Percentiles rank a stretch among this genome's conserved stretches.
phyloP scores from a whole-genome alignment of 1,140 invertebrate species.

The Spodoptera frugiperda region DNA sequence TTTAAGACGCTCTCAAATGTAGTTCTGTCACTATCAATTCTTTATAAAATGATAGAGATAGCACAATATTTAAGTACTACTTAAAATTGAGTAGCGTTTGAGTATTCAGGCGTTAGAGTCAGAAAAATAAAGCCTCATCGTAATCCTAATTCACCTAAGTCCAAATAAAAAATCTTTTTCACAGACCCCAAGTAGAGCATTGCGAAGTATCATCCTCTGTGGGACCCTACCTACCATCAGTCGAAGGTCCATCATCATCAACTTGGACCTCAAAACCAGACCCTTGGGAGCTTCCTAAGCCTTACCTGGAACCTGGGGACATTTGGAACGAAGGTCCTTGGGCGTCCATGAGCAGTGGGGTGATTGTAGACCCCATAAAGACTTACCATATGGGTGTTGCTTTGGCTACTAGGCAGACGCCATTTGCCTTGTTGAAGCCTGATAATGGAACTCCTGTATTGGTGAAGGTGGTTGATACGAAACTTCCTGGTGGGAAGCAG shows the following conservation, averaged over 20 bases:
- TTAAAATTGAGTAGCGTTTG: no score
- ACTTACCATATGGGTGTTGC: constrained; percentile 81
- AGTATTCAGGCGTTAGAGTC: no score
- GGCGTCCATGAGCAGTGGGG: constrained; percentile 62
- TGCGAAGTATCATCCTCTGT: constrained; percentile 76
- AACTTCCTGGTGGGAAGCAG: constrained; percentile 78
- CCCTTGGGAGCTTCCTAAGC: constrained; percentile 52
- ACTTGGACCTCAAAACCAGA: constrained; percentile 52
- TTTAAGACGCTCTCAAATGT: no score
- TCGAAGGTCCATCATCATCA: constrained; percentile 53
- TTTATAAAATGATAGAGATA: no score
- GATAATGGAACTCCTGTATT: constrained; percentile 72
- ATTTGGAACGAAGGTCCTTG: constrained; percentile 59
- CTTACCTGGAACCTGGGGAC: constrained; percentile 51
- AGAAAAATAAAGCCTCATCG: no score
- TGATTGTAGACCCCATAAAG: constrained; percentile 79
- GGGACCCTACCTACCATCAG: constrained; percentile 64
- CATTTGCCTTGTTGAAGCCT: constrained; percentile 78
- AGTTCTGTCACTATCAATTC: no score
- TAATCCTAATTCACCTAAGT: no score
- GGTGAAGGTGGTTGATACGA: constrained; percentile 79
- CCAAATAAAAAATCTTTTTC: not conserved
- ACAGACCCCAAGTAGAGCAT: constrained; percentile 61
- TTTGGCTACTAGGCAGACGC: constrained; percentile 74
- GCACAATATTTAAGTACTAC: no score